Conservation (phyloP, 1,140 invertebrate genomes). For the Sminthurinus signatus region DNA sequence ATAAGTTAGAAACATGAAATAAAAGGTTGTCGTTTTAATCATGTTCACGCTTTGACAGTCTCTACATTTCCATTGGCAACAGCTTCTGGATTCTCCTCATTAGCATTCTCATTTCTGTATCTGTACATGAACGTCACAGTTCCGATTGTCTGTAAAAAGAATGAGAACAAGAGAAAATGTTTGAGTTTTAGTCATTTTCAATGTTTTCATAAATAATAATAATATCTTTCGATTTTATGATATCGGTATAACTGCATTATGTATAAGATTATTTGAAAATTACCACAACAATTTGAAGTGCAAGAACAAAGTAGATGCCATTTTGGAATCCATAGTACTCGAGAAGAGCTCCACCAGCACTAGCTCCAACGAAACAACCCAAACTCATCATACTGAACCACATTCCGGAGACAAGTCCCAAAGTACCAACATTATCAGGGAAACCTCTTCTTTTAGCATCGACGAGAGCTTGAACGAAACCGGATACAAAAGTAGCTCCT, state of each 20-base stretch:
- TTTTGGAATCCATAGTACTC: slow-evolving; percentile 60
- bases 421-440: slow-evolving; percentile 47
- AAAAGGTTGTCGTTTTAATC: too few relatives aligned
- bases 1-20: too few relatives aligned
- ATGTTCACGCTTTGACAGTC: background rate
- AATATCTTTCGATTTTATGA: background rate
- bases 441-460: slow-evolving; percentile 61
- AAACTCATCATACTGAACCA: slow-evolving; percentile 47
- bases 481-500: slow-evolving; percentile 70
- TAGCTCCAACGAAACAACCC: slow-evolving; percentile 46
- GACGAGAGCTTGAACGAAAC: slow-evolving; percentile 69
- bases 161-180: background rate
- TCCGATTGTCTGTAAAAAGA: background rate
- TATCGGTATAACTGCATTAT: background rate
- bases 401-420: slow-evolving; percentile 47
- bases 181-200: background rate
- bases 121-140: background rate
- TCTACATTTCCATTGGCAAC: background rate
- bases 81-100: background rate
- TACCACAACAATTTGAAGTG: slow-evolving; percentile 1
- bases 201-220: background rate
- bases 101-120: background rate
- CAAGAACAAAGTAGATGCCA: slow-evolving; percentile 5
- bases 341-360: slow-evolving; percentile 58
- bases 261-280: background rate